A percentile compares a stretch with the other conserved stretches of the same genome.
Evolutionary conservation across 2,888 invertebrate genomes (phyloP).

Genomic region (Sesia bembeciformis): DNA sequence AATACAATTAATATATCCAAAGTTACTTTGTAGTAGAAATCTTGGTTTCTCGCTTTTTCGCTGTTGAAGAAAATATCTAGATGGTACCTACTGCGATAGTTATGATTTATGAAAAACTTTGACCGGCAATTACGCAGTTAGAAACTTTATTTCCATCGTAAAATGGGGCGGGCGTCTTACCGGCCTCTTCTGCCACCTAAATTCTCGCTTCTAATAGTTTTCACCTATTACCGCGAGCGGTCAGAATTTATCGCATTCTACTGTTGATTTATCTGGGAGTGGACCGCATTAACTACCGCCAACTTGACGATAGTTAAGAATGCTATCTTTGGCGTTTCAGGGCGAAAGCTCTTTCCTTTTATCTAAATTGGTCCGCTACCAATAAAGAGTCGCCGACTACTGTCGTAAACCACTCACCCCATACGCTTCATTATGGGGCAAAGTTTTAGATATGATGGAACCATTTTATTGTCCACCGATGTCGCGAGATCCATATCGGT

Average conservation of each 20-base stretch:
- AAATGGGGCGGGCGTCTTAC: not conserved
- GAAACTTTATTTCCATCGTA: not conserved
- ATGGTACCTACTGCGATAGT: too few species aligned
- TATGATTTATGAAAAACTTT: too few species aligned
- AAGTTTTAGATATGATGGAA: constrained; percentile 74
- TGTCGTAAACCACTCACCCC: constrained; percentile 73
- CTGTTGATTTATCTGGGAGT: constrained; percentile 69
- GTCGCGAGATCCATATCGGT: constrained; percentile 70
- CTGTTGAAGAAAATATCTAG: too few species aligned
- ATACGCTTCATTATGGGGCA: constrained; percentile 74
- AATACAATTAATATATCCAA: too few species aligned
- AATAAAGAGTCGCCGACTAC: constrained; percentile 71
- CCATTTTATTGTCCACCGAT: constrained; percentile 72
- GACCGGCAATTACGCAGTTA: not conserved
- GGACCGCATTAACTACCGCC: constrained; percentile 71
- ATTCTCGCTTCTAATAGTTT: constrained; percentile 66
- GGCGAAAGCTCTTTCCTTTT: constrained; percentile 72
- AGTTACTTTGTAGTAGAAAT: too few species aligned
- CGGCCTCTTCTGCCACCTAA: constrained; percentile 42
- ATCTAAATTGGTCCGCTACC: constrained; percentile 74
- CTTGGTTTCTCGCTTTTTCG: too few species aligned
- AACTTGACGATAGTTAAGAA: constrained; percentile 75
- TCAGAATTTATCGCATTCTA: constrained; percentile 64
- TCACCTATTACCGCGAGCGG: constrained; percentile 68
- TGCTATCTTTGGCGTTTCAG: constrained; percentile 71